phyloP scores from a whole-genome alignment of 2,888 invertebrate genomes.

The Plebejus anna region DNA sequence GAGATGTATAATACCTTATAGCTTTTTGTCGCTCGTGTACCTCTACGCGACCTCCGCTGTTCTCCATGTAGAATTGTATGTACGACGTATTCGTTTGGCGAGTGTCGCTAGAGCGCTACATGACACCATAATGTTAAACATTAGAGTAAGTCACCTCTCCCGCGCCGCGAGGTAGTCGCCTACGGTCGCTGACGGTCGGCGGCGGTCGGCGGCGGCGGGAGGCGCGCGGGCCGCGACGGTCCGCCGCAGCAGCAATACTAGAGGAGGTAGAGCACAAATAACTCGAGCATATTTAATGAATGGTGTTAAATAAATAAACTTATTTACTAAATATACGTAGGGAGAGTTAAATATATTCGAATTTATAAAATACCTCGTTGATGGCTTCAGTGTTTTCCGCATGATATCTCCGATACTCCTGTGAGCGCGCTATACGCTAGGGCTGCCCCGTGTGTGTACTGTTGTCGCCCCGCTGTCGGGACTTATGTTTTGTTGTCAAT shows the following conservation, averaged over 20 bases:
- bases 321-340: slow-evolving; percentile 26
- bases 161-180: not conserved
- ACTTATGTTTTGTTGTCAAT: slow-evolving; percentile 65
- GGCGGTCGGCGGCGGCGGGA: not conserved
- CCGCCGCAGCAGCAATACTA: slow-evolving; percentile 15
- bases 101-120: slow-evolving; percentile 9
- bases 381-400: slow-evolving; percentile 33
- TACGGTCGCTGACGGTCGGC: not conserved
- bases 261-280: slow-evolving; percentile 26
- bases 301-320: slow-evolving; percentile 19
- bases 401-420: not conserved
- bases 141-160: slow-evolving; percentile 3
- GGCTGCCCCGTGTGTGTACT: slow-evolving; percentile 35
- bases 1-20: slow-evolving; percentile 25
- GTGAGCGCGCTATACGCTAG: slow-evolving; percentile 2
- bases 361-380: slow-evolving; percentile 36
- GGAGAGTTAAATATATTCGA: slow-evolving; percentile 27
- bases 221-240: not conserved
- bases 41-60: not conserved
- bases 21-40: slow-evolving; percentile 3
- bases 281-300: slow-evolving; percentile 14
- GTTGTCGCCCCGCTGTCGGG: slow-evolving; percentile 42
- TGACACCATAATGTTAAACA: not conserved
- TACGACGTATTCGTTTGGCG: not conserved
- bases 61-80: not conserved